Evolutionary conservation across 2,888 invertebrate genomes (phyloP).

Genomic region (Pilophorus perplexus): DNA sequence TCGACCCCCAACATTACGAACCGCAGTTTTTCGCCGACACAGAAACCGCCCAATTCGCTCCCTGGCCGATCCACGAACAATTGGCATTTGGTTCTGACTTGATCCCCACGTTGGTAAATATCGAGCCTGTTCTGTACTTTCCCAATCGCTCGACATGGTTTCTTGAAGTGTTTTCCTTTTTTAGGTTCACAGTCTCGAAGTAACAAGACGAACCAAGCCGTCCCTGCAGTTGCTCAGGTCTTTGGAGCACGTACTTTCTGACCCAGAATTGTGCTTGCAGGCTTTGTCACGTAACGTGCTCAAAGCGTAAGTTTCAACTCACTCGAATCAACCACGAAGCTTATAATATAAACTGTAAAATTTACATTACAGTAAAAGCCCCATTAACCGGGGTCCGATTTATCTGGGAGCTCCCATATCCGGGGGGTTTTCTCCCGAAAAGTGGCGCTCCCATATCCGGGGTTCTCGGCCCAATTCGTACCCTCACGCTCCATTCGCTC

Average conservation of each 20-base stretch:
- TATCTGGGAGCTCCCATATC: too few relatives aligned
- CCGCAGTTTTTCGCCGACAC: conserved; percentile 25
- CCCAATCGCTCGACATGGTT: too few relatives aligned
- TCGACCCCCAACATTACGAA: neutral
- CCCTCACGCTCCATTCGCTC: too few relatives aligned
- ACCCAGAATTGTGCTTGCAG: conserved; percentile 1
- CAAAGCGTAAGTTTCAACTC: conserved; percentile 32
- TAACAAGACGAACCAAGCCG: neutral
- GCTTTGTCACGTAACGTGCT: conserved; percentile 18
- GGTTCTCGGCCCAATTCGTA: too few relatives aligned
- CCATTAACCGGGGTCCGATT: too few relatives aligned
- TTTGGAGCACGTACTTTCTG: conserved; percentile 10
- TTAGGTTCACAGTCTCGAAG: conserved; percentile 11
- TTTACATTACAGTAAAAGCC: too few relatives aligned
- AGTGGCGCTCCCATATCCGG: too few relatives aligned
- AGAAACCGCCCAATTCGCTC: conserved; percentile 25
- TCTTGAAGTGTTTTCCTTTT: too few relatives aligned
- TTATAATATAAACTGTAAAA: too few relatives aligned
- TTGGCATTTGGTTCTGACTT: conserved; percentile 26
- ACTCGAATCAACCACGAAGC: too few relatives aligned
- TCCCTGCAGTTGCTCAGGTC: conserved; percentile 11
- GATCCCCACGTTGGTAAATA: conserved; percentile 3
- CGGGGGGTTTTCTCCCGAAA: too few relatives aligned
- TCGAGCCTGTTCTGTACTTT: too few relatives aligned
- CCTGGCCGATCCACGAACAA: conserved; percentile 25